Evolutionary conservation across 2,797 vertebrate species (phyloP), one percentile per base, ranked within the genome.

Genomic region (Sebastes minor): DNA sequence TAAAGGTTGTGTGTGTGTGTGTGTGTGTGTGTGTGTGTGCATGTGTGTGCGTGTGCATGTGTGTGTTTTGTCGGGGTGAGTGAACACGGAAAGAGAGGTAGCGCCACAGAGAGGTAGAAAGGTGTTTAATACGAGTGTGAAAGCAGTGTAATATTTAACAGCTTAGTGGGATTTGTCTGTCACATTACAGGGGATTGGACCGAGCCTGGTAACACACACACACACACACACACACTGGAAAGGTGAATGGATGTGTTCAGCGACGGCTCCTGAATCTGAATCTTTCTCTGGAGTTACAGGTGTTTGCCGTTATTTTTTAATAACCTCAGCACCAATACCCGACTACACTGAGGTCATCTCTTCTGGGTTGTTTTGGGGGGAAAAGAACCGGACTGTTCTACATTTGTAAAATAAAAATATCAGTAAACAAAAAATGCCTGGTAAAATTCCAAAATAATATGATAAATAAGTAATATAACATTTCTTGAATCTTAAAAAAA

Each of bases 161-260:
- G 93, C 93, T 94, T 93, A 92, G 91, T 80, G 86, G 89, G 87
- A 92, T 92, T 93, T 91, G 92, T 92, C 92, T 93, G 89, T 82
- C 93, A 90, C 92, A 89, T 92, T 93, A 92, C 84, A 83, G 78
- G 71, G 83, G 90, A 86, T 91, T 88, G 77, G 85, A 83, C 71
- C 35, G 70, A 83, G 83, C 78, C 76, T 86, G 74, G 22, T 16
- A 16, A 61, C 52, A 74, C 73, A 69, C 64, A 52, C 62, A 57
- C 73, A 76, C 71, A 59, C 66, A 33, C 60, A 57, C 74, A 70
- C 77, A 75, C 53, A 61, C 72, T 13, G 32, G 25, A 72, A 84
- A 77, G 76, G 74, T 83, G 80, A 81, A 69, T 71, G 74, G 67
- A 74, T 59, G 55, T 83, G 78, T 86, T 84, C 60, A 12, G 72